Base-by-base conservation (phyloP, 2,797 vertebrate genomes). In the Lacerta agilis region DNA sequence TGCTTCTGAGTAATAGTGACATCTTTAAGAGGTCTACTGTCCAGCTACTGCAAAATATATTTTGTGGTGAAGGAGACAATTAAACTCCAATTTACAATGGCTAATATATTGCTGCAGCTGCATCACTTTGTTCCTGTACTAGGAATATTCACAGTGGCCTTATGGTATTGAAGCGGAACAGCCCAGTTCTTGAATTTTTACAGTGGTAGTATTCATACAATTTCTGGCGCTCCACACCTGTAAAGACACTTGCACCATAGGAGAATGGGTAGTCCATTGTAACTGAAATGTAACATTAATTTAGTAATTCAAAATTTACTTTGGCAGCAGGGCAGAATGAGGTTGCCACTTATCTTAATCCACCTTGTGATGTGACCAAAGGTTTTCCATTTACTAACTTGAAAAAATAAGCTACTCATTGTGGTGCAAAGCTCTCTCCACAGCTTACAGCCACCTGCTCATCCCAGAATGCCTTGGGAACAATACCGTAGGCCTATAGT, bases 1-100 rank as follows among this genome's bases (percentile, higher is more conserved):
- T 83, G 69, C 43, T 36, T 79, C 61, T 88, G 67, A 89, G 85
- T 89, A 85, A 89, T 85, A 76, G 83, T 67, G 83, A 89, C 55
- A 89, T 81, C 29, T 89, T 89, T 81, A 89, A 89, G 43, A 73
- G 33, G 27, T 75, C 82, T 49, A 66, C 71, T 69, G 67, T 84
- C 61, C 69, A 75, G 58, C 41, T 67, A 84, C 43, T 58, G 58
- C 69, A 87, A 87, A 66, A 83, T 90, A 90, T 87, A 67, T 75
- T 75, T 86, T 49, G 67, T 64, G 27, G 73, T 79, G 66, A 83
- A 88, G 79, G 84, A 72, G 55, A 90, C 75, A 79, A 86, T 88
- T 90, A 66, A 49, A 45, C 79, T 79, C 81, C 76, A 29, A 58
- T 91, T 88, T 86, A 88, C 43, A 79, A 67, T 67, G 38, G 38